A percentile compares a stretch with the other conserved stretches of the same genome.
phyloP scores from a whole-genome alignment of 1,140 invertebrate genomes.

The Zaprionus inermis region DNA sequence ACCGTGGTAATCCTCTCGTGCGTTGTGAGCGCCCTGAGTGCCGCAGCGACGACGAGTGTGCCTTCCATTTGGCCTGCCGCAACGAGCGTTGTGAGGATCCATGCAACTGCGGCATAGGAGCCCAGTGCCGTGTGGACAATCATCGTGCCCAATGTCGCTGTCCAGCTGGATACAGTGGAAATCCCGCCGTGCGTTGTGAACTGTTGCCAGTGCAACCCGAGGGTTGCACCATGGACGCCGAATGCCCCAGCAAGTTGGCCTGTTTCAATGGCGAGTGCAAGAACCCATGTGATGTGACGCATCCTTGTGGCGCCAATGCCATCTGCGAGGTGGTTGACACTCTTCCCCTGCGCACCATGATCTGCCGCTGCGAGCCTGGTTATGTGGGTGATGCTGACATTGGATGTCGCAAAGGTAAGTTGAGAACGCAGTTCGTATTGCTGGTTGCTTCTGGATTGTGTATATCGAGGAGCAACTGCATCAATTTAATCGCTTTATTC shows the following conservation, averaged over 20 bases:
- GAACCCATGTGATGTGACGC: constrained; percentile 91
- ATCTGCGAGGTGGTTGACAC: constrained; percentile 93
- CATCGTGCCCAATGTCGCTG: constrained; percentile 92
- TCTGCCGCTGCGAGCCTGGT: constrained; percentile 92
- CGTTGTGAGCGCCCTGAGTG: constrained; percentile 92
- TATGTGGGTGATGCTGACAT: constrained; percentile 93
- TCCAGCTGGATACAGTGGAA: constrained; percentile 92
- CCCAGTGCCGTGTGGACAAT: constrained; percentile 90
- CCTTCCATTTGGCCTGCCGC: constrained; percentile 89
- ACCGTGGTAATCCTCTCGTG: constrained; percentile 90
- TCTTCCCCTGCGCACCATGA: constrained; percentile 93
- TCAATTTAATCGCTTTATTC: constrained; percentile 47
- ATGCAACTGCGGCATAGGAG: constrained; percentile 89
- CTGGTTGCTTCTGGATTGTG: no score
- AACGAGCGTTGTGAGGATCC: constrained; percentile 91
- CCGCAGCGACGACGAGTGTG: constrained; percentile 89
- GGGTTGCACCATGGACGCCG: constrained; percentile 92
- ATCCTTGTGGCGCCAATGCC: constrained; percentile 92
- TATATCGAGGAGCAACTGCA: background rate
- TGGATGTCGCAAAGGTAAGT: constrained; percentile 89
- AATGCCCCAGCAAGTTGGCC: constrained; percentile 93
- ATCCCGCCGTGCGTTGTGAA: constrained; percentile 89
- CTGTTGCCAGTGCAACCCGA: constrained; percentile 86
- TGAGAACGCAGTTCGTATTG: background rate
- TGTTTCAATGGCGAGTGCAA: constrained; percentile 92